Conservation (phyloP, 2,888 invertebrate genomes). For the Synanthedon tipuliformis region DNA sequence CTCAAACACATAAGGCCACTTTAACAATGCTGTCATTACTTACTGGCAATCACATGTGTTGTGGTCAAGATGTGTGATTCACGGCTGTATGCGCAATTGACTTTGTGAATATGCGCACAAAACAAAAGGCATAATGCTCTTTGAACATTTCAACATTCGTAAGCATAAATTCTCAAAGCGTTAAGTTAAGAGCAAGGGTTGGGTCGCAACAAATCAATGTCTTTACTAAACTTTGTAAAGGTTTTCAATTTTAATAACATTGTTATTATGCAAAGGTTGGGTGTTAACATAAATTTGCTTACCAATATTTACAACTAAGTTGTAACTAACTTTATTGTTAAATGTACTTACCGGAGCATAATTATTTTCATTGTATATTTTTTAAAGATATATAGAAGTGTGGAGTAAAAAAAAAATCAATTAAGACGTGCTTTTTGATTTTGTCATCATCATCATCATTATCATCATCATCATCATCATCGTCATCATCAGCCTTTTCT, state of each 20-base stretch:
- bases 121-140: conserved; percentile 11
- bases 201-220: conserved; percentile 33
- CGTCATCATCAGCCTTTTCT: too few species aligned
- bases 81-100: conserved; percentile 2
- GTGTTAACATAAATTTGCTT: not conserved
- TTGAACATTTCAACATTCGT: conserved; percentile 3
- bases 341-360: too few species aligned
- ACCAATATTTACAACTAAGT: too few species aligned
- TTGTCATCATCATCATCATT: too few species aligned
- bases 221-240: conserved; percentile 19
- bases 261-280: not conserved
- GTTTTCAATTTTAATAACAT: not conserved
- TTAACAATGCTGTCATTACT: too few species aligned
- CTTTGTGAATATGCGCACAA: conserved; percentile 2
- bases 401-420: too few species aligned
- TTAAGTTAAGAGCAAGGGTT: conserved; percentile 8
- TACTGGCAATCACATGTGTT: not conserved
- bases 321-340: too few species aligned
- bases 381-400: too few species aligned
- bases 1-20: too few species aligned
- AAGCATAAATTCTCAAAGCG: not conserved
- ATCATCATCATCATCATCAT: too few species aligned
- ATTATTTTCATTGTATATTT: too few species aligned
- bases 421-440: too few species aligned
- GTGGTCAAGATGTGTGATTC: conserved; percentile 3